Percentiles rank a stretch among this genome's conserved stretches.
Evolutionary conservation across 2,113 vertebrate genomes (phyloP).

Genomic region (Pachypanchax playfairii): DNA sequence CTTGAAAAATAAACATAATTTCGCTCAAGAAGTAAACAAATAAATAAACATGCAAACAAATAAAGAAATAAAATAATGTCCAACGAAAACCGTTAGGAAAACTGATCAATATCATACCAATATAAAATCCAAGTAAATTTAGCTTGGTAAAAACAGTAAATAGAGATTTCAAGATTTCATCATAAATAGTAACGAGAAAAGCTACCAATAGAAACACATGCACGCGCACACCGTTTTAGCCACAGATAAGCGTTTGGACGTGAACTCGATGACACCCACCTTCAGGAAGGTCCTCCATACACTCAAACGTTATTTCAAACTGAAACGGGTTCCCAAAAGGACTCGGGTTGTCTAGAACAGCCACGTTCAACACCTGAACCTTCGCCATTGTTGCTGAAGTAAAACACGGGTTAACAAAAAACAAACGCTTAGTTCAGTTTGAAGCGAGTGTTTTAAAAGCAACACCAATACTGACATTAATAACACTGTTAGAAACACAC

Average conservation of each 20-base stretch:
- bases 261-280: slow-evolving; percentile 74
- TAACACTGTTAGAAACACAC: neutral
- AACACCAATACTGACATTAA: neutral
- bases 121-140: too few relatives aligned
- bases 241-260: neutral
- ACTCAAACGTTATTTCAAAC: slow-evolving; percentile 94
- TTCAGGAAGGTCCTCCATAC: slow-evolving; percentile 89
- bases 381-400: slow-evolving; percentile 84
- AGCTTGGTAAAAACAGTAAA: too few relatives aligned
- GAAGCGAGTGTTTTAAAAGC: slow-evolving; percentile 40
- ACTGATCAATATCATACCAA: too few relatives aligned
- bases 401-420: slow-evolving; percentile 38
- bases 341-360: slow-evolving; percentile 90
- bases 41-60: too few relatives aligned
- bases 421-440: slow-evolving; percentile 53
- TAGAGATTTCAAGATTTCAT: too few relatives aligned
- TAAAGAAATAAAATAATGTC: too few relatives aligned
- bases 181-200: too few relatives aligned
- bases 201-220: too few relatives aligned
- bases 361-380: slow-evolving; percentile 90
- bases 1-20: too few relatives aligned
- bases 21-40: too few relatives aligned
- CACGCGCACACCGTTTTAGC: neutral
- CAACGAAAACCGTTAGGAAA: too few relatives aligned
- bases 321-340: slow-evolving; percentile 92